These are phyloP conservation scores for Tiliacea citrago DNA, from an alignment of 2,888 invertebrate species.

Conservation along the genomic window DNA sequence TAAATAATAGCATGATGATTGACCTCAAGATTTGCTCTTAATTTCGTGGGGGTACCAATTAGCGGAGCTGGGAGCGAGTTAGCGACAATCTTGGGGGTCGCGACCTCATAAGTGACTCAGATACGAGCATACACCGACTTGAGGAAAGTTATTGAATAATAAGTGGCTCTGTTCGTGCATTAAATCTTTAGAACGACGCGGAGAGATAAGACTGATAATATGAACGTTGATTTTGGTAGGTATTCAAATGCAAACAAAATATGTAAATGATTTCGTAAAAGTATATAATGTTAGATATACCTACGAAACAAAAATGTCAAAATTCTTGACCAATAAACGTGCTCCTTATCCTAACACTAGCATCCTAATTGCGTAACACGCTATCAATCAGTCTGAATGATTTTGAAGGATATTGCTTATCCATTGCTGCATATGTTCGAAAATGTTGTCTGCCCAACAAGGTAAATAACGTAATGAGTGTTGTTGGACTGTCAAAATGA, in stretches of 20 bases:
- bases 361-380: too few relatives aligned
- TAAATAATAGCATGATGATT: conserved; percentile 43
- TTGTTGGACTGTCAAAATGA: too few relatives aligned
- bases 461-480: too few relatives aligned
- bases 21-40: conserved; percentile 54
- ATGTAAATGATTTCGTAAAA: background rate
- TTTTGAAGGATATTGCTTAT: too few relatives aligned
- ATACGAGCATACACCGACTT: conserved; percentile 21
- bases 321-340: background rate
- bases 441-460: too few relatives aligned
- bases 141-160: conserved; percentile 48
- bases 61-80: conserved; percentile 45
- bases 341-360: background rate
- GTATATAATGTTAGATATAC: too few relatives aligned
- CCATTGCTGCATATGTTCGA: too few relatives aligned
- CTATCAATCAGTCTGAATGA: too few relatives aligned
- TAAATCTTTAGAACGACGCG: conserved; percentile 17
- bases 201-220: conserved; percentile 42
- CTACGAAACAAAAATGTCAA: too few relatives aligned
- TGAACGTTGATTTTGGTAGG: background rate
- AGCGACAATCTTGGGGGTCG: conserved; percentile 57
- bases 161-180: conserved; percentile 28
- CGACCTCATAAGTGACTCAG: conserved; percentile 57
- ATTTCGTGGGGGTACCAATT: conserved; percentile 59
- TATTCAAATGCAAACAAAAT: background rate